phyloP scores from a whole-genome alignment of 1,140 invertebrate genomes.

The Euwallacea fornicatus region DNA sequence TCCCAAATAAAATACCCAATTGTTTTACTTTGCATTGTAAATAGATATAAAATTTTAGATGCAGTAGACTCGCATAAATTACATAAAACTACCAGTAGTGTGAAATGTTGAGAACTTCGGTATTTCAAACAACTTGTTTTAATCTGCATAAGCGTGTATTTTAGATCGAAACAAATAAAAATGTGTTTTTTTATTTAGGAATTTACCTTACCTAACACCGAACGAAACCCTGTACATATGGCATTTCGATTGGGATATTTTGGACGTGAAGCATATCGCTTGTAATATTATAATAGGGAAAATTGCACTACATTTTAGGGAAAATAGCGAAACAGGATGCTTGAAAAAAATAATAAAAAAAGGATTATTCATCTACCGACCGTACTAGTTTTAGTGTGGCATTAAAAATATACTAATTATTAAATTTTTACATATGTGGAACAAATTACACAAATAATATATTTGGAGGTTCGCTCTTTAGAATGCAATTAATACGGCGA shows the following conservation, averaged over 20 bases:
- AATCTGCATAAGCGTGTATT: too few species aligned
- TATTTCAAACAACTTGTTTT: too few species aligned
- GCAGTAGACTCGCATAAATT: too few species aligned
- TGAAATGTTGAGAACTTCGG: too few species aligned
- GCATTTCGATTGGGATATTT: background rate
- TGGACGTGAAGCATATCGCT: background rate
- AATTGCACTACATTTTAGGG: background rate
- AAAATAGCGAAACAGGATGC: background rate
- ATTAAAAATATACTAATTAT: background rate
- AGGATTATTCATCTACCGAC: background rate
- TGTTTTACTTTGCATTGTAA: too few species aligned
- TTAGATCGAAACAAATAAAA: too few species aligned
- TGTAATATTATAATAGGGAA: background rate
- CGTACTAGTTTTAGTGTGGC: background rate
- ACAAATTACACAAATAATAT: slow-evolving; percentile 1
- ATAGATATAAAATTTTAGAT: too few species aligned
- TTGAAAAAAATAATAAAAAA: background rate
- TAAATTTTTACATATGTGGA: background rate
- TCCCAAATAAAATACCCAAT: too few species aligned
- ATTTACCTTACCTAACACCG: too few species aligned
- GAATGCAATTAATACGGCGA: background rate
- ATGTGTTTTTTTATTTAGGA: too few species aligned
- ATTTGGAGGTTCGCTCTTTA: background rate
- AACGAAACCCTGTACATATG: background rate
- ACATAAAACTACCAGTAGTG: too few species aligned